Evolutionary conservation across 2,113 vertebrate genomes (phyloP), one percentile per base, ranked within the genome.

Genomic region (Electrona antarctica): DNA sequence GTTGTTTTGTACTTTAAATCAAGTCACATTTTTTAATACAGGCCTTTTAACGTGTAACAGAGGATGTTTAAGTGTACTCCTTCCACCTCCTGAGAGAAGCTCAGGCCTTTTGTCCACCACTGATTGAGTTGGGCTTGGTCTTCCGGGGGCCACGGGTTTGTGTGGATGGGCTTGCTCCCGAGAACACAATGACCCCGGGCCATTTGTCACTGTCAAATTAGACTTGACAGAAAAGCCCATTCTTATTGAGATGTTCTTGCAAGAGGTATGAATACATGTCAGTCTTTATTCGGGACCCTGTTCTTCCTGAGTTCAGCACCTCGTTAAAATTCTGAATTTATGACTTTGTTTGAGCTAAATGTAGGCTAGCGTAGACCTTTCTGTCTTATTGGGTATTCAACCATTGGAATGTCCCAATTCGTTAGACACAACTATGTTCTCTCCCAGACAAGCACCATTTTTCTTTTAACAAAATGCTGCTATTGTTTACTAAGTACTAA

Each of bases 401-500:
- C 15, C 11, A 29, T 59, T 33, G 8, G 9, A 7, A 67, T 15
- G n/a, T 3, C 56, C 33, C 5, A 41, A 41, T 41, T 78, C 11
- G 12, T 54, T 54, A 54, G 12, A 54, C 52, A 41, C 52, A 54
- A 54, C 52, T 13, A 12, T 10, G 3, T 3, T 54, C 12, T 54
- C 12, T 13, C 52, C 52, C 52, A 54, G 52, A 54, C 52, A 54
- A 54, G 33, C 33, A 54, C 52, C 52, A 6, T 54, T 54, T 12
- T 54, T 54, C n/a, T 54, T 12, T 7, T 72, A 48, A 55, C 58
- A 69, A 74, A 78, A 79, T 65, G 45, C 3, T 60, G 7, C 65
- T 67, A 64, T 73, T 73, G 65, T 79, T 85, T 73, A 81, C n/a
- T 77, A 28, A 57, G 70, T 50, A 64, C 75, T 79, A 71, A 82